Base-by-base conservation (phyloP, 53 echinoderm and acorn worm species). In the Temnopleurus reevesii region DNA sequence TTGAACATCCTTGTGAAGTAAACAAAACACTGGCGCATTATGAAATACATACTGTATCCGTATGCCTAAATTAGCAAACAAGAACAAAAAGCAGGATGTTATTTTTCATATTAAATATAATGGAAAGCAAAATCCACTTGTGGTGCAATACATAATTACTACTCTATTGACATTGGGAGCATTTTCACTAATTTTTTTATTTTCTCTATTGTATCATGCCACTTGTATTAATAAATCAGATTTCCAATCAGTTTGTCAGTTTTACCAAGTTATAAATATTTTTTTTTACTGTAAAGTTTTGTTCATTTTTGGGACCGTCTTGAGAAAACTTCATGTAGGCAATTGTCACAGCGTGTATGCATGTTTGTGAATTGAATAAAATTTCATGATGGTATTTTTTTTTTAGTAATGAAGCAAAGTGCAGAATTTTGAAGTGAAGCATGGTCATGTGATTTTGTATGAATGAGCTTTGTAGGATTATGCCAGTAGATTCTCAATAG, bases 1-100 rank as follows among this genome's bases (percentile, higher is more conserved):
- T 71, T 41, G 1, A 15, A n/a, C 41, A 3, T 4, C 33, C 33
- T 17, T 17, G 34, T 18, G n/a, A 56, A 24, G 13, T 34, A 31
- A 61, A 2, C 33, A 17, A 33, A 61, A 33, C 61, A 63, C 33
- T 9, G 49, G 15, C 10, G 34, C 15, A 31, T 56, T 15, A 41
- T 71, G 71, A 56, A 56, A 56, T 56, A 7, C 2, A 35, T n/a
- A n/a, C n/a, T n/a, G n/a, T n/a, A n/a, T n/a, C n/a, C 17, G 23
- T 21, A 19, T 71, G 71, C 41, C 71, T 71, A 71, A 71, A 71
- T 71, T 38, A 38, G 71, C 36, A 8, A 71, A 71, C 23, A 8
- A 71, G 71, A 41, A 71, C 36, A 71, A 71, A 41, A 71, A 71
- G 8, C 31, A 60, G 60, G 60, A 60, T 60, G 29, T 15, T 60